These are phyloP conservation scores for Orthosia gracilis DNA, from an alignment of 2,888 invertebrate species.

Conservation along the genomic window DNA sequence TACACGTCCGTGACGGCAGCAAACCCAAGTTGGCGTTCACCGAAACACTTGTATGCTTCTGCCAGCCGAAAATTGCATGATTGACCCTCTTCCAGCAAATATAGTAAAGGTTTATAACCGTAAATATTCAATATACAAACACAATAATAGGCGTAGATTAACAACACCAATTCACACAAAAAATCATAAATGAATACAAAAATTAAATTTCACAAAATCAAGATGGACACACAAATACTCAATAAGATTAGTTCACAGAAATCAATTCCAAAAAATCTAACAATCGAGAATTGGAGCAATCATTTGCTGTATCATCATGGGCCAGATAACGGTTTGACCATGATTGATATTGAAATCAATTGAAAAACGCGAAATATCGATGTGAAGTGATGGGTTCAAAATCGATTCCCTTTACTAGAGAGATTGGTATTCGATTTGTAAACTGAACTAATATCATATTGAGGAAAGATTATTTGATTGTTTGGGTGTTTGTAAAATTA, in stretches of 20 bases:
- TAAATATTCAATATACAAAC: constrained; percentile 24
- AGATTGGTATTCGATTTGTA: constrained; percentile 36
- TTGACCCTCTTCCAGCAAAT: background rate
- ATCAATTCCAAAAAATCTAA: constrained; percentile 79
- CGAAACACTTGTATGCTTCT: no score
- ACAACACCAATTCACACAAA: constrained; percentile 41
- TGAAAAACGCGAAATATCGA: constrained; percentile 75
- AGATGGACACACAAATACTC: constrained; percentile 47
- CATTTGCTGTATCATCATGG: constrained; percentile 78
- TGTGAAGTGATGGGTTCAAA: constrained; percentile 51
- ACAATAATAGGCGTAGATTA: constrained; percentile 30
- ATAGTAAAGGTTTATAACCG: constrained; percentile 1
- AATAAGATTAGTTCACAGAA: constrained; percentile 67
- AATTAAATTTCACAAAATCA: constrained; percentile 45
- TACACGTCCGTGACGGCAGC: no score
- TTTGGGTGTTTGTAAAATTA: background rate
- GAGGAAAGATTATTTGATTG: background rate
- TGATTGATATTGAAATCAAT: constrained; percentile 74
- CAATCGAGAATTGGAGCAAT: constrained; percentile 82
- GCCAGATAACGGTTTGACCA: constrained; percentile 73
- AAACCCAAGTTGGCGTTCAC: no score
- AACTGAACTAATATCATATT: background rate
- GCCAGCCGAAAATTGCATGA: background rate
- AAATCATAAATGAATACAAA: constrained; percentile 36
- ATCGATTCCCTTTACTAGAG: constrained; percentile 49